These are phyloP conservation scores for Pelosia muscerda DNA, from an alignment of 2,888 invertebrate species.

Conservation along the genomic window DNA sequence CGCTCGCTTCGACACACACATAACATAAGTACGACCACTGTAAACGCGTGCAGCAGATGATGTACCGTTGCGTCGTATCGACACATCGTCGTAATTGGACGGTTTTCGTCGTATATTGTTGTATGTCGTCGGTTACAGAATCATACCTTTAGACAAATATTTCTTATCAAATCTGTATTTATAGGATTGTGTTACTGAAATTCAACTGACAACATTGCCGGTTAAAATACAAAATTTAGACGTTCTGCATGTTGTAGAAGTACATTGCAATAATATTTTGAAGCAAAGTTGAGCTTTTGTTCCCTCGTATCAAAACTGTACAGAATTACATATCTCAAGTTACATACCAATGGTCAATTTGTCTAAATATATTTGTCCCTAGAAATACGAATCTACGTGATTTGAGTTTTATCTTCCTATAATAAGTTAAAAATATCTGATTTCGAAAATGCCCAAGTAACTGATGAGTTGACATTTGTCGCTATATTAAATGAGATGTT, in stretches of 20 bases:
- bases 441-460: constrained; percentile 61
- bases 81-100: too few species aligned
- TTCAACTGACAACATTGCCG: constrained; percentile 37
- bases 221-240: constrained; percentile 46
- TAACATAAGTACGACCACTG: too few species aligned
- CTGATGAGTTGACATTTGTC: constrained; percentile 30
- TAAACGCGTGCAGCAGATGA: too few species aligned
- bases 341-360: constrained; percentile 61
- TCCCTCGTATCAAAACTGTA: constrained; percentile 72
- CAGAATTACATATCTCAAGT: constrained; percentile 57
- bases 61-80: too few species aligned
- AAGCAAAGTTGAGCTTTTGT: constrained; percentile 66
- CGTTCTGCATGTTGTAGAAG: constrained; percentile 39
- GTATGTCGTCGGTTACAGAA: too few species aligned
- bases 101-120: too few species aligned
- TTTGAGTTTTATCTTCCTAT: constrained; percentile 53
- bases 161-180: constrained; percentile 56
- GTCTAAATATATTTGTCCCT: constrained; percentile 69
- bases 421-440: constrained; percentile 58
- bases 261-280: constrained; percentile 45
- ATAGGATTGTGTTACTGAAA: constrained; percentile 52
- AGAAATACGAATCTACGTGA: constrained; percentile 62
- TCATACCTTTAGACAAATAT: constrained; percentile 67
- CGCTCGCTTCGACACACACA: too few species aligned
- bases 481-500: constrained; percentile 42